Conservation (phyloP, 2,113 vertebrate species). For the Thymallus thymallus region DNA sequence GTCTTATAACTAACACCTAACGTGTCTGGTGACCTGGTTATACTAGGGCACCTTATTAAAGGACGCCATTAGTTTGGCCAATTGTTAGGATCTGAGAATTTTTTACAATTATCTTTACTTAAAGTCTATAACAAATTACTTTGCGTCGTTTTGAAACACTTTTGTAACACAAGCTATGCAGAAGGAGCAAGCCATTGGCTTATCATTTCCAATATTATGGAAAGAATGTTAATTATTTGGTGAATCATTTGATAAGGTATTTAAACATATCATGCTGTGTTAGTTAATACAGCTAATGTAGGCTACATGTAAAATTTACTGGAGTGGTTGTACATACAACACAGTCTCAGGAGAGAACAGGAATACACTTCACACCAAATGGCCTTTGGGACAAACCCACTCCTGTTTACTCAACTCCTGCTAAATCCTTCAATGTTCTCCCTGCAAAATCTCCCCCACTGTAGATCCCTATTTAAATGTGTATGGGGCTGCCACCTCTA, state of each 20-base stretch:
- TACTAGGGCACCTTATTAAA: constrained; percentile 44
- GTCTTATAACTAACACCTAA: constrained; percentile 75
- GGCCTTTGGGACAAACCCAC: constrained; percentile 1
- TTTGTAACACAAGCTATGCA: background rate
- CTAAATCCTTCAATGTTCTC: constrained; percentile 37
- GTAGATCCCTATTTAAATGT: constrained; percentile 25
- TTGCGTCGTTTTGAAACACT: background rate
- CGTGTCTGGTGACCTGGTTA: constrained; percentile 63
- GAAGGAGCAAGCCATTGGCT: background rate
- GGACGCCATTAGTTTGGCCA: constrained; percentile 30
- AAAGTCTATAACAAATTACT: constrained; percentile 11
- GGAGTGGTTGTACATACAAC: background rate
- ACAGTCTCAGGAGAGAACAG: background rate
- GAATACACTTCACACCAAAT: constrained; percentile 1
- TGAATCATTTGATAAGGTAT: background rate
- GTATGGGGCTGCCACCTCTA: constrained; percentile 38
- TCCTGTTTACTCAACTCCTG: constrained; percentile 35
- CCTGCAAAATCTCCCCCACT: background rate
- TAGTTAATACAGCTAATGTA: background rate
- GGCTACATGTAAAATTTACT: background rate
- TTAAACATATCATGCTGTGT: background rate
- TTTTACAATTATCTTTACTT: constrained; percentile 16
- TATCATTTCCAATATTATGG: background rate
- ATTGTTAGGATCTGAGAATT: constrained; percentile 23
- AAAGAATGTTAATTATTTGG: no score